Base-by-base conservation (phyloP, 92 coral and sea anemone species). In the Bergia puertoricense region DNA sequence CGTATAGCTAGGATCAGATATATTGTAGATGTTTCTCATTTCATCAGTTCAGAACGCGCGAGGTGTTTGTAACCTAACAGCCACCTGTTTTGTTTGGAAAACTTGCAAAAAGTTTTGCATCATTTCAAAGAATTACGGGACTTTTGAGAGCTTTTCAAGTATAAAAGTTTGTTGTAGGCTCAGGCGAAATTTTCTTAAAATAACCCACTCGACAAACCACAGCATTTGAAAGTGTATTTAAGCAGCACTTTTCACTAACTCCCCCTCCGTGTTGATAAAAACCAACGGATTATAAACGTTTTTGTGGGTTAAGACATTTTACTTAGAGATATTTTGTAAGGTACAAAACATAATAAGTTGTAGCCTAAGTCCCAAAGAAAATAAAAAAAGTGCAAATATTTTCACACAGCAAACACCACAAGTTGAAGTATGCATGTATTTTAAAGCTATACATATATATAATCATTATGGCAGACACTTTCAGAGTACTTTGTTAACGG, bases 81-180 rank as follows among this genome's bases (percentile, higher is more conserved):
- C 14, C 87, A 84, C 87, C 87, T 69, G 87, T 71, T 71, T 16
- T 84, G 77, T 84, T 44, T 84, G 79, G 87, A 84, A 84, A 84
- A 84, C 78, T 84, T 84, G 2, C 18, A 72, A 84, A 82, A 71
- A 43, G 65, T 46, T 71, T 48, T 84, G 67, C 77, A 69, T 84
- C 38, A 71, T 69, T 84, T 84, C 68, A 20, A 84, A 73, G 46
- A 30, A n/a, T 37, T 69, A 48, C 18, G 66, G 56, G 46, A 71
- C 10, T 48, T 69, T 46, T 69, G 79, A 84, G 74, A 6, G 77
- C 79, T 45, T 83, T 10, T n/a, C 77, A 36, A 65, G 7, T 10
- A 51, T 71, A 37, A 71, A 46, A 48, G 5, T 16, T 13, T 39
- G 36, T 46, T 71, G 38, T 42, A 44, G 69, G 20, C 16, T n/a